These are phyloP conservation scores for Atrina japonica DNA, from an alignment of 2,888 invertebrate species.

Conservation along the genomic window DNA sequence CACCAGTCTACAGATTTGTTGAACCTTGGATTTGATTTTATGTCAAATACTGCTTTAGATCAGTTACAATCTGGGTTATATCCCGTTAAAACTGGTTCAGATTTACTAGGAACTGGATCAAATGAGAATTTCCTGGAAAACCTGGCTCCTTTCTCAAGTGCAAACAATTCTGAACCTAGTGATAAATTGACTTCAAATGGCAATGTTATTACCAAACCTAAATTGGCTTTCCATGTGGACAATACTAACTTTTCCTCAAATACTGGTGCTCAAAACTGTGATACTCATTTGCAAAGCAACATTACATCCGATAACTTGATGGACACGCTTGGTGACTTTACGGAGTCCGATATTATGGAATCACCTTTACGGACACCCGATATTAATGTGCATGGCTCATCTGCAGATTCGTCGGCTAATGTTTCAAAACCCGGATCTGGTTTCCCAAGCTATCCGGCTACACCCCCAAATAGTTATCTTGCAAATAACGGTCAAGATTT, in stretches of 20 bases:
- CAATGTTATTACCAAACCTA: background rate
- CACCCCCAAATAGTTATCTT: conserved; percentile 38
- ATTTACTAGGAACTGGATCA: background rate
- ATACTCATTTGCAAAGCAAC: no score
- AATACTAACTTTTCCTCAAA: background rate
- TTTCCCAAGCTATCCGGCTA: conserved; percentile 42
- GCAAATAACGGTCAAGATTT: conserved; percentile 38
- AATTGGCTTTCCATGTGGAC: background rate
- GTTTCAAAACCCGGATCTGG: conserved; percentile 46
- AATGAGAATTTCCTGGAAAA: conserved; percentile 2
- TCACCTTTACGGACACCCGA: conserved; percentile 52
- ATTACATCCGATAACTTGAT: background rate
- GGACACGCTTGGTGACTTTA: conserved; percentile 53
- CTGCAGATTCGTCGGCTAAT: conserved; percentile 39
- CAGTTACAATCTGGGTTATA: background rate
- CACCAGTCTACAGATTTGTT: background rate
- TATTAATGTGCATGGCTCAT: conserved; percentile 42
- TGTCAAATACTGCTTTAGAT: background rate
- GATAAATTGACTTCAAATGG: background rate
- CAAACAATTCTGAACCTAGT: background rate
- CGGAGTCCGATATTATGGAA: conserved; percentile 58
- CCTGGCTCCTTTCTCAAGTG: conserved; percentile 1
- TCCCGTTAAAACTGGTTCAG: background rate
- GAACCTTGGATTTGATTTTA: background rate
- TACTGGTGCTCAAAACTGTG: background rate